Conservation (phyloP, 2,888 invertebrate species). For the Cantharis rufa region DNA sequence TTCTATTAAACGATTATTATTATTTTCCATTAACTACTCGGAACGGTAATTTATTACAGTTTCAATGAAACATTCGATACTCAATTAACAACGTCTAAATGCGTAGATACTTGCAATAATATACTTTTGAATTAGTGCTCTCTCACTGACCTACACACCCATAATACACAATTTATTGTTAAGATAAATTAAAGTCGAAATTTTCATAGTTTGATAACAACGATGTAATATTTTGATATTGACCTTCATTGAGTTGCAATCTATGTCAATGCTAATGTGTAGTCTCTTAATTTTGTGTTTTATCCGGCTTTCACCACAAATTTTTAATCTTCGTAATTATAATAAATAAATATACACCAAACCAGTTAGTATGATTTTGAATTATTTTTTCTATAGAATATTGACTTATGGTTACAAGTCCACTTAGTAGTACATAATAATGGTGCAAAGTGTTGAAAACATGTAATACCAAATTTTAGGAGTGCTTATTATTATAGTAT, state of each 20-base stretch:
- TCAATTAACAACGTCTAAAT: not conserved
- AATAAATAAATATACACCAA: not conserved
- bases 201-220: not conserved
- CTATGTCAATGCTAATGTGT: not conserved
- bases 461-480: too few species aligned
- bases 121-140: not conserved
- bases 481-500: too few species aligned
- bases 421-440: too few species aligned
- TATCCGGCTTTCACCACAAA: constrained; percentile 8
- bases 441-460: too few species aligned
- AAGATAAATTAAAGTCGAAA: not conserved
- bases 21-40: not conserved
- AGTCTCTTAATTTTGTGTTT: constrained; percentile 1
- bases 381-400: not conserved
- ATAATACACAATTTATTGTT: not conserved
- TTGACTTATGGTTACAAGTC: too few species aligned
- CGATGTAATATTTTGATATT: constrained; percentile 2
- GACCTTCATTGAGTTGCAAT: constrained; percentile 13
- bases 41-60: not conserved
- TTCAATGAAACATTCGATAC: not conserved
- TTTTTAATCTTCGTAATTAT: not conserved
- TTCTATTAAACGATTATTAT: not conserved
- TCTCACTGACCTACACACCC: not conserved
- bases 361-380: not conserved
- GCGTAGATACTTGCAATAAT: not conserved